These are phyloP conservation scores for Semibalanus balanoides DNA, from an alignment of 1,140 invertebrate species.

Conservation along the genomic window DNA sequence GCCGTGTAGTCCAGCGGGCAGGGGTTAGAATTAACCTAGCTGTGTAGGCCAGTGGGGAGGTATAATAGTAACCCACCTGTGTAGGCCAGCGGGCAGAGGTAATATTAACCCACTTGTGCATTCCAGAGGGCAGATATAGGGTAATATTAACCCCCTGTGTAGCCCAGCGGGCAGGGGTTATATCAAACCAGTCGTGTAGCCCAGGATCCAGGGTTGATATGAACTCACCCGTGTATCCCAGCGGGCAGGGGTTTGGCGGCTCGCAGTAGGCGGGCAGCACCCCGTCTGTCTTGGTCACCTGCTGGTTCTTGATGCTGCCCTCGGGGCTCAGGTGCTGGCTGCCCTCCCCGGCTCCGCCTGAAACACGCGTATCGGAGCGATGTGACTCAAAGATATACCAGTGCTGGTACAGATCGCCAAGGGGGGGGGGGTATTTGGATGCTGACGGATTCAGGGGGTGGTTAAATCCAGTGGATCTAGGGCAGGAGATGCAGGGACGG, in stretches of 20 bases:
- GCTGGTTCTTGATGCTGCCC: slow-evolving; percentile 40
- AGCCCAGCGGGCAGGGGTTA: not conserved
- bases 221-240: slow-evolving; percentile 36
- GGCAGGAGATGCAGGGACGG: too few species aligned
- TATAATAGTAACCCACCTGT: slow-evolving; percentile 38
- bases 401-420: too few species aligned
- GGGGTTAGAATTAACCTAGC: slow-evolving; percentile 94
- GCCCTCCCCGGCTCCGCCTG: slow-evolving; percentile 59
- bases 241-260: slow-evolving; percentile 94
- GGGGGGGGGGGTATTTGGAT: too few species aligned
- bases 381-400: too few species aligned
- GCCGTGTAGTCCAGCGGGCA: slow-evolving; percentile 57
- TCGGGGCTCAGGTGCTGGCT: slow-evolving; percentile 48
- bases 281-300: slow-evolving; percentile 69
- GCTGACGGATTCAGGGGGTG: too few species aligned
- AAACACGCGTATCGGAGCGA: too few species aligned
- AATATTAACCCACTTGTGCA: not conserved
- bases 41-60: too few species aligned
- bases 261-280: slow-evolving; percentile 95
- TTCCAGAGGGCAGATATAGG: too few species aligned
- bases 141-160: not conserved
- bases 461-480: too few species aligned
- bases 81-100: not conserved
- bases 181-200: too few species aligned
- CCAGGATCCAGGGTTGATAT: not conserved